Evolutionary conservation across 2,113 vertebrate genomes (phyloP).

Genomic region (Rafetus swinhoei): DNA sequence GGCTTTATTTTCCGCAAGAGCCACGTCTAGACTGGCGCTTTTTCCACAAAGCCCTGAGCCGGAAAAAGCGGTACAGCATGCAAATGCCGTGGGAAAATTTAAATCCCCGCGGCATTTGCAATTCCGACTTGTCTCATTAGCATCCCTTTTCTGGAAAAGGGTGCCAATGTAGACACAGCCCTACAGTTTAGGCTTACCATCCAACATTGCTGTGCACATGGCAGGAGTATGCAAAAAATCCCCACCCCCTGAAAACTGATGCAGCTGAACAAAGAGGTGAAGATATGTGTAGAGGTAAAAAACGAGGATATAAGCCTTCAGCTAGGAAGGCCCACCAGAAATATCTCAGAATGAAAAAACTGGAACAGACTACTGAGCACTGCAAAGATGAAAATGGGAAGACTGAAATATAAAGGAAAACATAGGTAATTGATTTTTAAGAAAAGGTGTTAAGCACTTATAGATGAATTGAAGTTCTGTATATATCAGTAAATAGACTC

Average conservation of each 20-base stretch:
- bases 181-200: background rate
- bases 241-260: background rate
- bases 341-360: background rate
- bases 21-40: too few species aligned
- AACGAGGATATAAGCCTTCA: background rate
- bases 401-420: background rate
- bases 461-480: background rate
- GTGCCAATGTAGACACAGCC: too few species aligned
- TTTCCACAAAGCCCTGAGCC: too few species aligned
- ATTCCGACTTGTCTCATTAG: too few species aligned
- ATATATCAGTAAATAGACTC: background rate
- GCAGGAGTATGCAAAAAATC: background rate
- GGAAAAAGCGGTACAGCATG: too few species aligned
- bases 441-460: background rate
- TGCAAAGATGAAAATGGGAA: background rate
- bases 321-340: background rate
- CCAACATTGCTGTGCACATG: background rate
- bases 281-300: slow-evolving; percentile 1
- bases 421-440: background rate
- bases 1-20: too few species aligned
- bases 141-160: too few species aligned
- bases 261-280: background rate
- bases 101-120: too few species aligned
- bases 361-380: background rate
- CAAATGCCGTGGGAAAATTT: too few species aligned